Evolutionary conservation across 2,113 vertebrate genomes (phyloP), one percentile per base, ranked within the genome.

Genomic region (Thamnophis sirtalis): DNA sequence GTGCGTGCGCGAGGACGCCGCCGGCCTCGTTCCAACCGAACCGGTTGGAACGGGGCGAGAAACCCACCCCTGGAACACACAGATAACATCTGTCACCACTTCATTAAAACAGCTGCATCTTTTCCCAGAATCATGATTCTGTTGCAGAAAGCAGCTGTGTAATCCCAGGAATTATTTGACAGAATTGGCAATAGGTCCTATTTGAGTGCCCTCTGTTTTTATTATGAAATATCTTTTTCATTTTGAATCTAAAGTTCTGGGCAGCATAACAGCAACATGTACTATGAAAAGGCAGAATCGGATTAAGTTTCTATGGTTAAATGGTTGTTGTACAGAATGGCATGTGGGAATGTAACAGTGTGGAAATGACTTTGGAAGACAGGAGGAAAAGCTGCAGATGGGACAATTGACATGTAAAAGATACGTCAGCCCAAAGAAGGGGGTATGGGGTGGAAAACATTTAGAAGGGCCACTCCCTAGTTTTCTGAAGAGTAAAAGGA

Each of bases 301-400:
- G 91, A 93, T 93, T 91, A 93, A 91, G 4, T 89, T 95, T 94
- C 90, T 84, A 89, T 55, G 15, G 26, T 63, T 63, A 63, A 26
- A 63, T 1, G 9, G 7, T 38, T 38, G 51, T 51, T 54, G 22
- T 38, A 22, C 38, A 11, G n/a, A 55, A 38, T 33, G 26, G n/a
- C n/a, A 19, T 8, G 13, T 54, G 17, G 54, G 21, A 21, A 38
- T 55, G 8, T 84, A 48, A 8, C 48, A n/a, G 63, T 33, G 1
- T 73, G 13, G n/a, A 33, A 73, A 73, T 73, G 60, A 28, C 26
- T 28, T 63, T 33, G 63, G 63, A n/a, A 13, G 63, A 68, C 63
- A 68, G 28, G 10, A 68, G 28, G 63, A 28, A 33, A n/a, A 68
- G 11, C 63, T 68, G 63, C 60, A 68, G 63, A 68, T 33, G 11